A percentile compares a stretch with the other conserved stretches of the same genome.
Conservation (phyloP, 2,797 vertebrate genomes). For the Streptopelia turtur region DNA sequence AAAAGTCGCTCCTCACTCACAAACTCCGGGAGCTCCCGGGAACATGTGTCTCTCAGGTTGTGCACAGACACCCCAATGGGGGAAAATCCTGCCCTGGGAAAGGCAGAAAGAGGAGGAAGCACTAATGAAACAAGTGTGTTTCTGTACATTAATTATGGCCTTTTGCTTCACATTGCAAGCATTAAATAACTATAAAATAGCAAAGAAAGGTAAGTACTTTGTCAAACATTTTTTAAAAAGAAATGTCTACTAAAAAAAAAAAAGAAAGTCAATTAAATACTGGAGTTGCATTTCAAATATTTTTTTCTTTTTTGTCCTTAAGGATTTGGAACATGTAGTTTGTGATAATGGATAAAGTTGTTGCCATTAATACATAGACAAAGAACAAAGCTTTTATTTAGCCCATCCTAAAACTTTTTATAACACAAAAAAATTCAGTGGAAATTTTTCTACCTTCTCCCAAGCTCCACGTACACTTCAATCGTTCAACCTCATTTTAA, state of each 20-base stretch:
- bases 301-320: background rate
- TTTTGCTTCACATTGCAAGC: background rate
- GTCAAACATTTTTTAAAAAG: background rate
- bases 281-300: too few species aligned
- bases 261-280: background rate
- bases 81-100: conserved; percentile 2
- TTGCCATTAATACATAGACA: background rate
- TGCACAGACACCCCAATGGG: background rate
- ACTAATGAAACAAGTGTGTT: conserved; percentile 16
- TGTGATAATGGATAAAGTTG: background rate
- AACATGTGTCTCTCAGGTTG: background rate
- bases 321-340: background rate
- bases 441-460: background rate
- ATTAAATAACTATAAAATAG: background rate
- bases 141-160: background rate
- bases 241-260: background rate
- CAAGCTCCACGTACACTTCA: background rate
- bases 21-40: background rate
- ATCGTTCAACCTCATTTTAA: background rate
- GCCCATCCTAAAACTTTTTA: background rate
- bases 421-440: background rate
- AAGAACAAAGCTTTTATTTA: background rate
- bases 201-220: background rate
- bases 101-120: background rate
- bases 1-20: background rate